Conservation (phyloP, 2,113 vertebrate species). For the Suncus etruscus region DNA sequence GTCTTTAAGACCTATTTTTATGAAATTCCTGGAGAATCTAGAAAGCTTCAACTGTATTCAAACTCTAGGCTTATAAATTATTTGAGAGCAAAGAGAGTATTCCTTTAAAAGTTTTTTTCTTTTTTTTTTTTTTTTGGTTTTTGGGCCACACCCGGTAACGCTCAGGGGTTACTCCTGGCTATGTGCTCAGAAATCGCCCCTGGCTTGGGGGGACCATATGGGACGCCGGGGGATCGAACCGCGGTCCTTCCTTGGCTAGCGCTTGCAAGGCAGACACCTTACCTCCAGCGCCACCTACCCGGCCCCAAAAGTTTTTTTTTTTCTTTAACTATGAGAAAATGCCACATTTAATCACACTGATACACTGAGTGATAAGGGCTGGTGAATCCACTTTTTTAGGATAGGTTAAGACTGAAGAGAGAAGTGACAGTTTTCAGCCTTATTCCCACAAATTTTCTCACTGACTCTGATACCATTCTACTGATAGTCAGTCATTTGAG, state of each 20-base stretch:
- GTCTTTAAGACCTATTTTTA: neutral
- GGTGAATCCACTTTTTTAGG: neutral
- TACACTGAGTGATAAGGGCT: neutral
- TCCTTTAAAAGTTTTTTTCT: neutral
- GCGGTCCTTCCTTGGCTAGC: no score
- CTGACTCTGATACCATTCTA: neutral
- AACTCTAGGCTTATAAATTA: neutral
- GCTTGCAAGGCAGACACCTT: no score
- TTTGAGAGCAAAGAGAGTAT: neutral
- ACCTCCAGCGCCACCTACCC: no score
- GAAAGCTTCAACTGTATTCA: neutral
- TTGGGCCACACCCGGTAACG: no score
- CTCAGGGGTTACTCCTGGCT: no score
- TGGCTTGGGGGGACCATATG: no score
- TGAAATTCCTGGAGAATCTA: neutral
- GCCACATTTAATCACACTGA: neutral
- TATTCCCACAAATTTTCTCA: neutral
- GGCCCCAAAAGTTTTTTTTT: no score
- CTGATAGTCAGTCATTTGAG: neutral
- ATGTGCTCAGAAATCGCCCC: no score
- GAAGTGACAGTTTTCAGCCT: neutral
- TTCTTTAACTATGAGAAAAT: slow-evolving; percentile 35
- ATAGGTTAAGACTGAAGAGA: neutral
- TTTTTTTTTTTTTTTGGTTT: slow-evolving; percentile 3
- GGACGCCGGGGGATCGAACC: no score